Percentiles rank a stretch among this genome's conserved stretches.
These are phyloP conservation scores for Quadriops clusia DNA, from an alignment of 2,888 invertebrate species.

Conservation along the genomic window DNA sequence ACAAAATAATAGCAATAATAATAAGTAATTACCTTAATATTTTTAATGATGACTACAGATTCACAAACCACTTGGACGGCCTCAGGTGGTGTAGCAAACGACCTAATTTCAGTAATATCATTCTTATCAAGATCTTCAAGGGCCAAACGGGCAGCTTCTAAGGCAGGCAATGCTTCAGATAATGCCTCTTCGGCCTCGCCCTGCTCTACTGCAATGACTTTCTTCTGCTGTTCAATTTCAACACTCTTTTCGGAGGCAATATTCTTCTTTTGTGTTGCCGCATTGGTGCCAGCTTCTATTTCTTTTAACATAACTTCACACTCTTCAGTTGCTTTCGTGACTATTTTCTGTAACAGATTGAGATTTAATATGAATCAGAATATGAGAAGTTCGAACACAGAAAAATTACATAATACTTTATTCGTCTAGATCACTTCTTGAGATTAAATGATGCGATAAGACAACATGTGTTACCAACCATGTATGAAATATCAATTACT, in stretches of 20 bases:
- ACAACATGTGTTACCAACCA: no score
- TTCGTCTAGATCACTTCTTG: no score
- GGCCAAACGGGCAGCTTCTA: conserved; percentile 70
- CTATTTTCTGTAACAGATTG: no score
- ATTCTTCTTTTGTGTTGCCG: conserved; percentile 65
- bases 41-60: conserved; percentile 76
- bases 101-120: conserved; percentile 86
- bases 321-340: conserved; percentile 67
- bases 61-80: conserved; percentile 83
- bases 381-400: no score
- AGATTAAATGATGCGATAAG: no score
- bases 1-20: no score
- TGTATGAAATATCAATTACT: no score
- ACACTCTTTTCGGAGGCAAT: conserved; percentile 68
- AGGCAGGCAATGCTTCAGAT: conserved; percentile 70
- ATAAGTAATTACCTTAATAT: conserved; percentile 17
- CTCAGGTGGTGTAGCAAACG: conserved; percentile 83
- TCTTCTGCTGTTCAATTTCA: conserved; percentile 73
- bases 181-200: conserved; percentile 72
- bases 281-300: conserved; percentile 58
- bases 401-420: no score
- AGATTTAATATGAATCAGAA: conserved; percentile 34
- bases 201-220: conserved; percentile 69
- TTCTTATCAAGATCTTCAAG: conserved; percentile 74
- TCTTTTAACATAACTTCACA: conserved; percentile 68